These are phyloP conservation scores for Hydraecia micacea DNA, from an alignment of 2,888 invertebrate genomes.

Conservation along the genomic window DNA sequence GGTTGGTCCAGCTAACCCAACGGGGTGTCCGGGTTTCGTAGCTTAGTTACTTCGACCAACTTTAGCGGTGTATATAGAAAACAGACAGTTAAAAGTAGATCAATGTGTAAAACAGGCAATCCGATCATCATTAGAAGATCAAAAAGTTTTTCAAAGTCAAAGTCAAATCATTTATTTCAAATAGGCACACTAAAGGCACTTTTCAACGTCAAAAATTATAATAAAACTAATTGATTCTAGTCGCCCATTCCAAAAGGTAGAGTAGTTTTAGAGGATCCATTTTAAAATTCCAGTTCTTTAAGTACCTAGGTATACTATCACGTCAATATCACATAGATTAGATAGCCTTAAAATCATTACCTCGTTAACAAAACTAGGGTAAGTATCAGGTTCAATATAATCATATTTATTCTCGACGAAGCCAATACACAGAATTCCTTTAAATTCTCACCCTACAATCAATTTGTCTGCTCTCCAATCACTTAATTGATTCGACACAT, in stretches of 20 bases:
- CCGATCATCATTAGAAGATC: no score
- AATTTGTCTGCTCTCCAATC: slow-evolving; percentile 77
- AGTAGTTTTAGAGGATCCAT: no score
- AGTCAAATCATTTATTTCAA: no score
- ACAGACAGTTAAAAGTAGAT: no score
- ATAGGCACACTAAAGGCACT: no score
- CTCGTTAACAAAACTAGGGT: slow-evolving; percentile 2
- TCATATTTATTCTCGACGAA: neutral
- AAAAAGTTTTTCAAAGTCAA: no score
- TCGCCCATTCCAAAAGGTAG: no score
- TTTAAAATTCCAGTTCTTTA: neutral
- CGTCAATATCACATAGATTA: neutral
- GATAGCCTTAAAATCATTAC: neutral
- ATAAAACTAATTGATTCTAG: no score
- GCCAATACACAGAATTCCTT: slow-evolving; percentile 48
- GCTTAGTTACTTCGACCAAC: neutral
- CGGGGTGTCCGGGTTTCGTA: neutral
- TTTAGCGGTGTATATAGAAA: no score
- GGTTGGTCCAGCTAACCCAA: neutral
- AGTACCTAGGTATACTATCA: neutral
- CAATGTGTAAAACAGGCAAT: no score
- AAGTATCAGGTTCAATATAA: neutral
- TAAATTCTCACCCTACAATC: slow-evolving; percentile 49
- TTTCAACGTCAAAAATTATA: no score
- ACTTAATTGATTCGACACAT: slow-evolving; percentile 87